Conservation (phyloP, 2,888 invertebrate genomes). For the Neuroscelio doddi region DNA sequence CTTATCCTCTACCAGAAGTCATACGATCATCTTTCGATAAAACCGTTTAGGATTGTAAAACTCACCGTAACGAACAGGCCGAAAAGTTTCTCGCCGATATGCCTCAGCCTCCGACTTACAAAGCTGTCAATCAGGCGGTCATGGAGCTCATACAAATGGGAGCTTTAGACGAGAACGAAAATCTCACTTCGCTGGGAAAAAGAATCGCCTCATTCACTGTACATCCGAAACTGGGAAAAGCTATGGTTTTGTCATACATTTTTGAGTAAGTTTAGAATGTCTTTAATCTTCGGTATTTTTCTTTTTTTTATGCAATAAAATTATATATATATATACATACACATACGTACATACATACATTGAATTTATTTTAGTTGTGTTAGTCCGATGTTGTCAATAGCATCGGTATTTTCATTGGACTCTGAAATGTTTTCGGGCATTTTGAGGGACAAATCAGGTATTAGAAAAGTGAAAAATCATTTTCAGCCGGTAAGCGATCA, state of each 20-base stretch:
- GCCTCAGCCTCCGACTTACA: conserved; percentile 76
- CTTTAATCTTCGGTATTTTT: too few species aligned
- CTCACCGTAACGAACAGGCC: conserved; percentile 75
- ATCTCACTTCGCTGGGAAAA: conserved; percentile 78
- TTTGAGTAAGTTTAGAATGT: conserved; percentile 66
- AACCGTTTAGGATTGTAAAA: conserved; percentile 77
- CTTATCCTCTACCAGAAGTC: conserved; percentile 78
- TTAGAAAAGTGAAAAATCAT: conserved; percentile 74
- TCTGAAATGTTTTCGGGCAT: conserved; percentile 74
- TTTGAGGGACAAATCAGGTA: conserved; percentile 72
- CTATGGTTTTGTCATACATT: conserved; percentile 76
- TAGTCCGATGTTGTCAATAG: conserved; percentile 73
- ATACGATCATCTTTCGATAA: conserved; percentile 76
- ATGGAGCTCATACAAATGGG: conserved; percentile 76
- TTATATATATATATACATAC: conserved; percentile 2
- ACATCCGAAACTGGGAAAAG: conserved; percentile 77
- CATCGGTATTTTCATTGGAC: conserved; percentile 73
- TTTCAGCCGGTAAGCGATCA: conserved; percentile 78
- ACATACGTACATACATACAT: conserved; percentile 2
- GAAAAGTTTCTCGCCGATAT: conserved; percentile 76
- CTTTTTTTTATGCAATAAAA: too few species aligned
- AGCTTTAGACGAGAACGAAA: conserved; percentile 75
- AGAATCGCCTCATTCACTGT: conserved; percentile 74
- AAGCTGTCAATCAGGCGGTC: conserved; percentile 75
- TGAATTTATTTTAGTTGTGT: conserved; percentile 70